These are phyloP conservation scores for Acanthochromis polyacanthus DNA, from an alignment of 2,113 vertebrate genomes.

Conservation along the genomic window DNA sequence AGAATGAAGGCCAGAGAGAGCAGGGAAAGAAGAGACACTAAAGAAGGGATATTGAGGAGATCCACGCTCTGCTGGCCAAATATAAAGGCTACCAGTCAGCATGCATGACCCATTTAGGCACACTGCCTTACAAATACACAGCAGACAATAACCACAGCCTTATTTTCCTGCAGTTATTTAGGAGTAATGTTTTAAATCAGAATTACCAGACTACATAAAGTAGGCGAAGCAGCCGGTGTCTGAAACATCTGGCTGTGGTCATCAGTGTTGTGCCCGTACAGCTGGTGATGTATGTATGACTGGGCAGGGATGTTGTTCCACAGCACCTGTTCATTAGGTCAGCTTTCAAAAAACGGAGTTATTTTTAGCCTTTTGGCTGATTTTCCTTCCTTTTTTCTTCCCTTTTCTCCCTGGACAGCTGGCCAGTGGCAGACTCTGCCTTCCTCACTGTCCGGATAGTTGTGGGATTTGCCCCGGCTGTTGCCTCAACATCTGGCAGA, in stretches of 20 bases:
- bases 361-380: slow-evolving; percentile 56
- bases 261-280: slow-evolving; percentile 29
- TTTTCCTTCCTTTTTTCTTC: slow-evolving; percentile 35
- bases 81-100: slow-evolving; percentile 68
- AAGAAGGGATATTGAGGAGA: slow-evolving; percentile 36
- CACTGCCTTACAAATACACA: slow-evolving; percentile 42
- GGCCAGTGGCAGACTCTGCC: slow-evolving; percentile 32
- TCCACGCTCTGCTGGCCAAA: slow-evolving; percentile 65
- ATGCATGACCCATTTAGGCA: slow-evolving; percentile 72
- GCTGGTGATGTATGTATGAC: slow-evolving; percentile 32
- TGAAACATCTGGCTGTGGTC: slow-evolving; percentile 47
- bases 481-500: slow-evolving; percentile 56
- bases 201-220: slow-evolving; percentile 2
- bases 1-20: slow-evolving; percentile 26
- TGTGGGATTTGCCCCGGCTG: slow-evolving; percentile 39
- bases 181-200: slow-evolving; percentile 16
- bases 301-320: slow-evolving; percentile 28
- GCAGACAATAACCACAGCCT: slow-evolving; percentile 22
- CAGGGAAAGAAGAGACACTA: slow-evolving; percentile 22
- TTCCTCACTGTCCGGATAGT: slow-evolving; percentile 30
- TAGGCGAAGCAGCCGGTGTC: slow-evolving; percentile 33
- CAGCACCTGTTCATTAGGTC: slow-evolving; percentile 69
- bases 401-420: slow-evolving; percentile 44
- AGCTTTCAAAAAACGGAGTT: slow-evolving; percentile 30
- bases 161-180: slow-evolving; percentile 15